Evolutionary conservation across 2,113 vertebrate genomes (phyloP), one percentile per base, ranked within the genome.

Genomic region (Anolis carolinensis): DNA sequence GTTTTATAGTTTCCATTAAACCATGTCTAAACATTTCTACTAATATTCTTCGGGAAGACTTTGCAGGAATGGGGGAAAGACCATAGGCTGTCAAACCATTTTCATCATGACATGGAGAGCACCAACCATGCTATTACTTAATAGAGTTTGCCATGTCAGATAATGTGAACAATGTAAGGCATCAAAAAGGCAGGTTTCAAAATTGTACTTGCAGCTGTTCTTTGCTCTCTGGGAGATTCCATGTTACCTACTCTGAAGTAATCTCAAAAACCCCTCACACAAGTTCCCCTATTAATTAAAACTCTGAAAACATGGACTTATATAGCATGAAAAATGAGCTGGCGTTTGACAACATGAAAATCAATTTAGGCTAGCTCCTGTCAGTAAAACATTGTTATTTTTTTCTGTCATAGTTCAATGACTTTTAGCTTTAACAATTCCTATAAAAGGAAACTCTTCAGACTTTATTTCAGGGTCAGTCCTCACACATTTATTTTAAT

Each of bases 1-100:
- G 89, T 93, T 65, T 68, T 94, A 90, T 21, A n/a, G 95, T 96
- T 96, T 91, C 96, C 94, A 96, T 95, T 90, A 95, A 91, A 96
- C 96, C 95, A 76, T 93, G 93, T 93, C 92, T 91, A 92, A 96
- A 93, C 92, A 90, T 89, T 95, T 94, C 88, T 92, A 96, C 89
- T 92, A 89, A 86, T 85, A 91, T 86, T 94, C 94, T 95, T 91
- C 90, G 36, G 74, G 89, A 93, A 89, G 93, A 93, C 94, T 95
- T 90, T 82, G 86, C 23, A 94, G 92, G 94, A 86, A 83, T 91
- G 70, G 91, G 27, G 92, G 92, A 91, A 92, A 93, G 81, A 82
- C 3, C 3, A 70, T 85, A 87, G 93, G 89, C 10, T 94, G 91
- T 96, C 93, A 96, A 94, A 94, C 86, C 0, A 91, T 93, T 93